Base-by-base conservation (phyloP, 2,888 invertebrate species). In the Pachycephus smyrnensis region DNA sequence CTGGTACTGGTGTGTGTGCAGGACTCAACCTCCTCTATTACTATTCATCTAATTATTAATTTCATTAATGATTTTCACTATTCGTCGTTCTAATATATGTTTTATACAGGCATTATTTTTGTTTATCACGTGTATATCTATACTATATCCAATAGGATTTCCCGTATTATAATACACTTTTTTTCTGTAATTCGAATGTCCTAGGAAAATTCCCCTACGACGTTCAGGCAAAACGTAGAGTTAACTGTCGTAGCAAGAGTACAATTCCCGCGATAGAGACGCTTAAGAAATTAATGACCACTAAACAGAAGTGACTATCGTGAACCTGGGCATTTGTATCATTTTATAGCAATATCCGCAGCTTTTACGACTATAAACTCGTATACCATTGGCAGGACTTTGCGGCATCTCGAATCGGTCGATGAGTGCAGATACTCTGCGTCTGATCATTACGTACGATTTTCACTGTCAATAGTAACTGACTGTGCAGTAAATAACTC, bases 291-390 rank as follows among this genome's bases (percentile, higher is more conserved):
- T 89, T 87, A 89, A 89, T 88, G 86, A 85, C 83, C 85, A 86
- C 80, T 88, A 87, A 89, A 89, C 83, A 81, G 81, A 84, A 85
- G 85, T 86, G 87, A 88, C 85, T 88, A 87, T 86, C 87, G 85
- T 81, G 82, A 83, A 81, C 79, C 83, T 82, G 80, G 80, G 79
- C 83, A 82, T 83, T 86, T 82, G 83, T 84, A 87, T 88, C 82
- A 87, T 84, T 87, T 87, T 87, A 87, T 85, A 86, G 86, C 84
- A 84, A 83, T 81, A 82, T 78, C 37, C 76, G 69, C 55, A 73
- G 73, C 73, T 76, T 37, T 75, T 55, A 55, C 73, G 76, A 73
- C 75, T 32, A 68, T 75, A 73, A 36, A 32, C 37, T n/a, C 68
- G 68, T 79, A 73, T 23, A 73, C 33, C 73, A 68, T 68, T 68